Percentiles rank a stretch among this genome's conserved stretches.
These are phyloP conservation scores for Oncopodura yosiiana DNA, from an alignment of 1,140 invertebrate species.

Conservation along the genomic window DNA sequence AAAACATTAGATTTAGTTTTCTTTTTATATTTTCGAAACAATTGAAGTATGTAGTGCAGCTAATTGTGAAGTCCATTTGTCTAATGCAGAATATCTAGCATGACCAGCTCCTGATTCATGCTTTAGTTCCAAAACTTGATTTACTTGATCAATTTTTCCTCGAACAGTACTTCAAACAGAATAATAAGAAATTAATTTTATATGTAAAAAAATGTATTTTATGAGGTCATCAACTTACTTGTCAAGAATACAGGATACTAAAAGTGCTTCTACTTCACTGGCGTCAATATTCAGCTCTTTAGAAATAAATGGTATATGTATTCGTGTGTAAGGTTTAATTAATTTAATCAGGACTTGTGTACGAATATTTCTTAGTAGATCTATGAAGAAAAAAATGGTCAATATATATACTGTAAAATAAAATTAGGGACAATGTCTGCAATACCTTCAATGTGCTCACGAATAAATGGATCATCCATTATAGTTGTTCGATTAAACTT, in stretches of 20 bases:
- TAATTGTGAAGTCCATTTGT: constrained; percentile 92
- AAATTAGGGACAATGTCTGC: background rate
- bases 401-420: constrained; percentile 6
- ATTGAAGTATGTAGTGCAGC: constrained; percentile 78
- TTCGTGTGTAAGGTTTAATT: constrained; percentile 95
- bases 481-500: constrained; percentile 91
- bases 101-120: constrained; percentile 58
- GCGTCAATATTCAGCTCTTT: constrained; percentile 94
- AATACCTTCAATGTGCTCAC: constrained; percentile 91
- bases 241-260: constrained; percentile 98
- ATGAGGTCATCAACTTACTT: constrained; percentile 52
- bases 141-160: constrained; percentile 93
- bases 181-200: constrained; percentile 4
- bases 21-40: constrained; percentile 46
- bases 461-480: constrained; percentile 98
- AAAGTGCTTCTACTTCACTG: constrained; percentile 87
- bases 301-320: constrained; percentile 96
- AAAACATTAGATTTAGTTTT: no score
- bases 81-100: constrained; percentile 80
- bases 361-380: constrained; percentile 89
- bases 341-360: constrained; percentile 96
- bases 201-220: background rate
- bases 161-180: constrained; percentile 67
- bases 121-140: constrained; percentile 83
- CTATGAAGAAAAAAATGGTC: constrained; percentile 45